Percentiles rank a stretch among this genome's conserved stretches.
phyloP scores from a whole-genome alignment of 2,113 vertebrate genomes.

The Athene noctua region DNA sequence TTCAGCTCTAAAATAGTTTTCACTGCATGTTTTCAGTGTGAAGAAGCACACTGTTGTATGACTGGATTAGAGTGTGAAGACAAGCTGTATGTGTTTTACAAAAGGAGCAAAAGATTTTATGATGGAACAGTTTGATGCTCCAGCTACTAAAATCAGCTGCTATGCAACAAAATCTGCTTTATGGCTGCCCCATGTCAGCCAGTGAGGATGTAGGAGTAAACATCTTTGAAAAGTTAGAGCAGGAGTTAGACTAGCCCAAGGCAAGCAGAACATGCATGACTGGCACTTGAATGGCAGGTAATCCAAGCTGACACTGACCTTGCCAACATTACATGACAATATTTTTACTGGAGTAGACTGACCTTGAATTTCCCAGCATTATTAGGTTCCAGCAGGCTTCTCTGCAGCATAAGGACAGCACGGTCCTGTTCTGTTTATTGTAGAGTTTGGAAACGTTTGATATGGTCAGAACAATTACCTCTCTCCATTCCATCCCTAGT shows the following conservation, averaged over 20 bases:
- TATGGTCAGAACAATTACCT: not conserved
- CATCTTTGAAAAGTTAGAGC: not conserved
- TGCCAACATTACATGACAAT: not conserved
- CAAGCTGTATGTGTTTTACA: not conserved
- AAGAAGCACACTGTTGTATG: not conserved
- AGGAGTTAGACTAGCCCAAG: not conserved
- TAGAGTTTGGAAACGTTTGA: not conserved
- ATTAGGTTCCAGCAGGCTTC: not conserved
- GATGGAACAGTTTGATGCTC: not conserved
- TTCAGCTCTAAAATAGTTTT: not conserved
- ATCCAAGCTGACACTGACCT: slow-evolving; percentile 56
- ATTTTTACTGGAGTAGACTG: not conserved
- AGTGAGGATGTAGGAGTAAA: not conserved
- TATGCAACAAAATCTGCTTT: not conserved
- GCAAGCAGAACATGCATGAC: slow-evolving; percentile 27
- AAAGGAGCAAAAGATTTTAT: not conserved
- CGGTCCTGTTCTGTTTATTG: not conserved
- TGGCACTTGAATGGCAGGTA: slow-evolving; percentile 36
- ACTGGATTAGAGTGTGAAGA: not conserved
- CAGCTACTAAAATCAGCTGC: not conserved
- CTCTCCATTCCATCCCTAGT: rapidly evolving
- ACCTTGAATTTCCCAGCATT: not conserved
- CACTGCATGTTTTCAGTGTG: slow-evolving; percentile 7
- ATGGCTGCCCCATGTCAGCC: not conserved
- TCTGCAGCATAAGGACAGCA: not conserved